Percentiles rank a stretch among this genome's conserved stretches.
phyloP scores from a whole-genome alignment of 1,140 invertebrate genomes.

The Bombus superbus region DNA sequence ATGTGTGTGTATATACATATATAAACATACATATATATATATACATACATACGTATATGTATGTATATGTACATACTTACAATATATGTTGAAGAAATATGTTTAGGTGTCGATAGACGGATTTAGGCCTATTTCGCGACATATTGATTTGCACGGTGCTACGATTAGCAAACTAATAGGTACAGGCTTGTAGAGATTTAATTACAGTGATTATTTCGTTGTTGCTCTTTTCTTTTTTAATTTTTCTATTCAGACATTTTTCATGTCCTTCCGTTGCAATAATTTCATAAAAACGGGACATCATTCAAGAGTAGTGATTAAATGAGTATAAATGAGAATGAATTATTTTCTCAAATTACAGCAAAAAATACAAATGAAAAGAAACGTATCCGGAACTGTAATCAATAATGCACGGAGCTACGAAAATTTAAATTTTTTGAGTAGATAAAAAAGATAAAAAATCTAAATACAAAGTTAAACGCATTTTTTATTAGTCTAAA shows the following conservation, averaged over 20 bases:
- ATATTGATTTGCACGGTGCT: slow-evolving; percentile 61
- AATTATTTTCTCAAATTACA: background rate
- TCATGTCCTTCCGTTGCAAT: slow-evolving; percentile 23
- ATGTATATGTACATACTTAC: slow-evolving; percentile 41
- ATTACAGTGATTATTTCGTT: slow-evolving; percentile 62
- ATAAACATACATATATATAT: slow-evolving; percentile 32
- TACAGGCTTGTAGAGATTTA: slow-evolving; percentile 52
- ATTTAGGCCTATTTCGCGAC: slow-evolving; percentile 65
- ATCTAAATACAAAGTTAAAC: background rate
- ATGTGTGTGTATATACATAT: slow-evolving; percentile 23
- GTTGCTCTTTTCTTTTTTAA: slow-evolving; percentile 31
- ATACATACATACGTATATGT: slow-evolving; percentile 31
- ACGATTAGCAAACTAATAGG: slow-evolving; percentile 53
- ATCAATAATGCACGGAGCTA: background rate
- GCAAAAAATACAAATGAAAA: background rate
- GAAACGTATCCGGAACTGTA: too few relatives aligned
- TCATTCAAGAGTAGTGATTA: background rate
- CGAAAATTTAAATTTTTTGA: background rate
- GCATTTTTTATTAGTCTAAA: background rate
- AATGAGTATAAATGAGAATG: background rate
- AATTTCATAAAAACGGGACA: slow-evolving; percentile 27
- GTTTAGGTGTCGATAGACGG: slow-evolving; percentile 39
- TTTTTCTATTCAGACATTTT: slow-evolving; percentile 24
- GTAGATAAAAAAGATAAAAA: background rate
- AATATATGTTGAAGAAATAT: slow-evolving; percentile 47